phyloP scores from a whole-genome alignment of 2,797 vertebrate genomes.

The Falco peregrinus region DNA sequence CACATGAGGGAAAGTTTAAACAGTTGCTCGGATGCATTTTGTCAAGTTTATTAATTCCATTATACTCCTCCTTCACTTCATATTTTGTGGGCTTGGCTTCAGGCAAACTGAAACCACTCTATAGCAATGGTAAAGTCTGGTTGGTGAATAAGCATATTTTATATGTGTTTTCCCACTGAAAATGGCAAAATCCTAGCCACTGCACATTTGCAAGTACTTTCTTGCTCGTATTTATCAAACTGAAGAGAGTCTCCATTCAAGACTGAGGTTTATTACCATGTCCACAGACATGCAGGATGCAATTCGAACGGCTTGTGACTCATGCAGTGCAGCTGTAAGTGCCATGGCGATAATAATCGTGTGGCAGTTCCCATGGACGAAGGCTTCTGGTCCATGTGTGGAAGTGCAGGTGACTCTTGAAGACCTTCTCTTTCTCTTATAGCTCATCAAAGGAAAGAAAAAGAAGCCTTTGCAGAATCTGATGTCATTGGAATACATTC shows the following conservation, averaged over 20 bases:
- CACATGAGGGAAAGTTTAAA: not conserved
- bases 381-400: not conserved
- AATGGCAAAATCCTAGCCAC: not conserved
- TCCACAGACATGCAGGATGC: accelerated
- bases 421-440: not conserved
- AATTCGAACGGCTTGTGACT: not conserved
- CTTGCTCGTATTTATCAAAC: not conserved
- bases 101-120: not conserved
- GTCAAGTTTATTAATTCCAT: not conserved
- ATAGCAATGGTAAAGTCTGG: not conserved
- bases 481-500: not conserved
- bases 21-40: not conserved
- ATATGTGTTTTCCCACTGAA: not conserved
- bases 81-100: not conserved
- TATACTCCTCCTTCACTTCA: not conserved
- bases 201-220: not conserved
- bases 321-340: not conserved
- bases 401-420: not conserved
- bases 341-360: not conserved
- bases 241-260: not conserved
- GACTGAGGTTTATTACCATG: accelerated
- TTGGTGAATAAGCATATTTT: not conserved
- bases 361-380: accelerated
- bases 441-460: not conserved
- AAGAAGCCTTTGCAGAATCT: not conserved